These are phyloP conservation scores for Trialeurodes vaporariorum DNA, from an alignment of 1,140 invertebrate genomes.

Conservation along the genomic window DNA sequence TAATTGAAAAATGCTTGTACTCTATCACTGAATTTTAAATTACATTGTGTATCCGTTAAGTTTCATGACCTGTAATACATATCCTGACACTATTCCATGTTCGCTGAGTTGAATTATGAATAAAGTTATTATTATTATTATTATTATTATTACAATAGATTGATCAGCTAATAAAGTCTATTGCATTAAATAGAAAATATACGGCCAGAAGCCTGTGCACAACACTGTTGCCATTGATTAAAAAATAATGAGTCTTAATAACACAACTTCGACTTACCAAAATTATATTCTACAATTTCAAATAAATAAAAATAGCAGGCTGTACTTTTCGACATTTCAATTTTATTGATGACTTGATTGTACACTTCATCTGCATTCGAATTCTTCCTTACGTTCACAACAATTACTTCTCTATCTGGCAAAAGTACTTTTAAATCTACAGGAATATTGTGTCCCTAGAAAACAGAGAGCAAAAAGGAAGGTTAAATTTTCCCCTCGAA, in stretches of 20 bases:
- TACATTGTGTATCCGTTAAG: too few species aligned
- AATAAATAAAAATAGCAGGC: slow-evolving; percentile 92
- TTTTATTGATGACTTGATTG: slow-evolving; percentile 74
- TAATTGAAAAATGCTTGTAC: too few species aligned
- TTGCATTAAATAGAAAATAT: not conserved
- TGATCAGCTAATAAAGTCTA: not conserved
- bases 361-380: slow-evolving; percentile 86
- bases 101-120: too few species aligned
- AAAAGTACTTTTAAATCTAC: slow-evolving; percentile 84
- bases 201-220: too few species aligned
- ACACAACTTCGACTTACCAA: slow-evolving; percentile 71
- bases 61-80: too few species aligned
- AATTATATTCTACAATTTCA: slow-evolving; percentile 95
- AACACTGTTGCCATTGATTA: too few species aligned
- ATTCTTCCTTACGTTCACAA: slow-evolving; percentile 82
- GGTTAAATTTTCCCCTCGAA: too few species aligned
- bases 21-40: too few species aligned
- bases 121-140: too few species aligned
- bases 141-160: not conserved
- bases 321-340: slow-evolving; percentile 63
- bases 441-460: slow-evolving; percentile 59
- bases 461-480: slow-evolving; percentile 16
- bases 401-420: slow-evolving; percentile 65
- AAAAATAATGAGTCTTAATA: too few species aligned
- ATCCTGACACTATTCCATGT: too few species aligned